Evolutionary conservation across 2,113 vertebrate species (phyloP).

Genomic region (Brienomyrus longianalis): DNA sequence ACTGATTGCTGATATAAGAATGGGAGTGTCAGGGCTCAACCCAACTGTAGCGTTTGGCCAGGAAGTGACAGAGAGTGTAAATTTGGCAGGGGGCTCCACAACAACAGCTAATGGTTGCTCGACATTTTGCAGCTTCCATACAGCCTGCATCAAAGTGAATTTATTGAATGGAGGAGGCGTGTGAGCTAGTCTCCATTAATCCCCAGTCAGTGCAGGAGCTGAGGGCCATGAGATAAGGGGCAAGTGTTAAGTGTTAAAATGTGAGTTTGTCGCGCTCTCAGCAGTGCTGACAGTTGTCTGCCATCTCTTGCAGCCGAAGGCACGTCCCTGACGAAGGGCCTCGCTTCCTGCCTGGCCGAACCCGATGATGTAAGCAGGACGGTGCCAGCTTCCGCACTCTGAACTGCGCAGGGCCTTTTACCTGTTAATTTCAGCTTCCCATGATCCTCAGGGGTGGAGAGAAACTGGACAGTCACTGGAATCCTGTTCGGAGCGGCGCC

Average conservation of each 20-base stretch:
- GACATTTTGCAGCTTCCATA: background rate
- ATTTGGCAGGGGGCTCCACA: background rate
- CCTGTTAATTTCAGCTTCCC: constrained; percentile 79
- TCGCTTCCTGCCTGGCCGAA: constrained; percentile 58
- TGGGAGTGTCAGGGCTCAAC: background rate
- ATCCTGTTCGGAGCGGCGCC: constrained; percentile 64
- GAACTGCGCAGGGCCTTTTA: constrained; percentile 84
- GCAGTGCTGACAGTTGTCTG: background rate
- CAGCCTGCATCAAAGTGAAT: background rate
- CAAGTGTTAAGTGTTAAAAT: background rate
- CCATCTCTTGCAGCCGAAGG: constrained; percentile 77
- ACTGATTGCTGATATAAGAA: background rate
- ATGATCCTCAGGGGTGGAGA: constrained; percentile 90
- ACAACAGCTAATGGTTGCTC: background rate
- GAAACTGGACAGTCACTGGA: constrained; percentile 71
- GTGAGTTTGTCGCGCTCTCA: background rate
- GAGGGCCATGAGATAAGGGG: background rate
- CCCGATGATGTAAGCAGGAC: constrained; percentile 67
- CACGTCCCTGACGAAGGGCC: constrained; percentile 83
- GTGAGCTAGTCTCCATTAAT: background rate
- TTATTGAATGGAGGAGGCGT: background rate
- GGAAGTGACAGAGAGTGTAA: background rate
- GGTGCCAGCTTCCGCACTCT: constrained; percentile 68
- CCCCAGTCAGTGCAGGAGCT: background rate
- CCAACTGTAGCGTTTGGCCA: background rate